A percentile compares a stretch with the other conserved stretches of the same genome.
Conservation (phyloP, 1,140 invertebrate species). For the Bombus affinis region DNA sequence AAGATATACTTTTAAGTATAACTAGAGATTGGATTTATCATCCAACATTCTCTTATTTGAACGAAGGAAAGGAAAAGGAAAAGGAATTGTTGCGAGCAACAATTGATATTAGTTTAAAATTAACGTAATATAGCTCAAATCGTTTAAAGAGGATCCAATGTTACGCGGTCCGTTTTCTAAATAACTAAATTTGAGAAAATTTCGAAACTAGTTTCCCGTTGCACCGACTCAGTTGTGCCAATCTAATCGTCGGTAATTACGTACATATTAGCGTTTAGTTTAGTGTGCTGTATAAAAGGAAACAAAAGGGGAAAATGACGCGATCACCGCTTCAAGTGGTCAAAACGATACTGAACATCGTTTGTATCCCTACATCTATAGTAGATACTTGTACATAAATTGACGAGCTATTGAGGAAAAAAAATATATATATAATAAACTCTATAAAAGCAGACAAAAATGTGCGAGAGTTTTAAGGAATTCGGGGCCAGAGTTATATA, state of each 20-base stretch:
- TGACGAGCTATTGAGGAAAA: slow-evolving; percentile 28
- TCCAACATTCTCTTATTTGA: background rate
- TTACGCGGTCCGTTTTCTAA: background rate
- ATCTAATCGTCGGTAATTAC: slow-evolving; percentile 41
- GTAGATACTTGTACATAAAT: slow-evolving; percentile 49
- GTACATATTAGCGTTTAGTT: slow-evolving; percentile 26
- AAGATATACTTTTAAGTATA: background rate
- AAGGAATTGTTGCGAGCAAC: background rate
- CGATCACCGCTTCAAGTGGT: background rate
- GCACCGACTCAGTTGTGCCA: slow-evolving; percentile 46
- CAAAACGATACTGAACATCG: background rate
- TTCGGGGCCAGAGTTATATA: slow-evolving; percentile 80
- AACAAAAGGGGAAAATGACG: background rate
- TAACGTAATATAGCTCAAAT: background rate
- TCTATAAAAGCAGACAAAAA: slow-evolving; percentile 44
- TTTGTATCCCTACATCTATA: slow-evolving; percentile 15
- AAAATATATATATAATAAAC: slow-evolving; percentile 14
- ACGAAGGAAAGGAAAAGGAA: background rate
- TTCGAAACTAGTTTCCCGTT: slow-evolving; percentile 28
- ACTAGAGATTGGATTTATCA: slow-evolving; percentile 3
- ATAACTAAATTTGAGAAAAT: slow-evolving; percentile 22
- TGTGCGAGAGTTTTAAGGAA: slow-evolving; percentile 76
- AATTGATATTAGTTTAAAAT: background rate
- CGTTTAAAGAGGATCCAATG: background rate
- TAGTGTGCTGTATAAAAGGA: slow-evolving; percentile 25